Evolutionary conservation across 2,797 vertebrate genomes (phyloP), one percentile per base, ranked within the genome.

Genomic region (Ceryle rudis): DNA sequence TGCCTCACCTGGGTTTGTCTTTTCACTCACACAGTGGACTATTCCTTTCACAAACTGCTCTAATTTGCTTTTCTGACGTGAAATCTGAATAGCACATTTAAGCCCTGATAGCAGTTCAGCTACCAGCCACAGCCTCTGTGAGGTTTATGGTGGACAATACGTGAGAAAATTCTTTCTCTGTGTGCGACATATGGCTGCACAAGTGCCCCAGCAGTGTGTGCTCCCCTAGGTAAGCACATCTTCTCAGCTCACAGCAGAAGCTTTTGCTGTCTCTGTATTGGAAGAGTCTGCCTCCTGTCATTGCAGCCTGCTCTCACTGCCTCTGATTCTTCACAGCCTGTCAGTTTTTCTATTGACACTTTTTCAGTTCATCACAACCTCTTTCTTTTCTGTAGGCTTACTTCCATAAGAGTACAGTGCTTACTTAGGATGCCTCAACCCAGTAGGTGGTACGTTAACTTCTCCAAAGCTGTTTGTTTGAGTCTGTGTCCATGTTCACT

Each of bases 251-350:
- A 33, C 54, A 81, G 85, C 73, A 92, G 90, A 88, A 93, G 80
- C 71, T 93, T 35, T 94, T 95, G 85, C 80, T 91, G 28, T 91
- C 72, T 86, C 46, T 69, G 54, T 90, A 55, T 35, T 91, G 91
- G 90, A 95, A 89, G 92, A 93, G 64, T 35, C 82, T 95, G 87
- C 93, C 93, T 84, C 47, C 92, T 89, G 70, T 47, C 80, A 89
- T 66, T 79, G 86, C 95, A 97, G 78, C 86, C 95, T 96, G 93
- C 93, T 96, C 84, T 92, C 87, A 26, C 91, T 89, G 81, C 60
- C 90, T 92, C 88, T 96, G 83, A 95, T 93, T 96, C 92, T 95
- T 96, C 96, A 70, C 94, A 97, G 93, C 95, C 94, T 97, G 94
- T 93, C 96, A 96, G 81, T 75, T 96, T 96, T 96, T 72, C 92